Evolutionary conservation across 2,888 invertebrate genomes (phyloP).

Genomic region (Dimorphilus gyrociliatus): DNA sequence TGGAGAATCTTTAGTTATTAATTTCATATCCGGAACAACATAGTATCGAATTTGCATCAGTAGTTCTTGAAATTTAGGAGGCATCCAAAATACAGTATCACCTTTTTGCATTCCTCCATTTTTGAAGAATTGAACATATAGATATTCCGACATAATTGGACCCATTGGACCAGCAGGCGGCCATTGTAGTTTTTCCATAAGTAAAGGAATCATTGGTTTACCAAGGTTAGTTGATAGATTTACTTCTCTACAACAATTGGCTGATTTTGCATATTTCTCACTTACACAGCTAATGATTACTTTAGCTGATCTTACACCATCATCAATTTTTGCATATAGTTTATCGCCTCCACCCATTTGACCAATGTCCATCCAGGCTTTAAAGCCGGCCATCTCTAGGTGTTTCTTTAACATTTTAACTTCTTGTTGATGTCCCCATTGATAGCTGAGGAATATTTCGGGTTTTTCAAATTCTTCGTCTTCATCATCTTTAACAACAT

Average conservation of each 20-base stretch:
- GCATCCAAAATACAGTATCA: constrained; percentile 26
- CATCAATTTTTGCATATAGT: constrained; percentile 29
- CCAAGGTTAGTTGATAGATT: constrained; percentile 23
- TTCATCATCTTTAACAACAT: no score
- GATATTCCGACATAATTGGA: constrained; percentile 31
- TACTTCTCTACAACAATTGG: constrained; percentile 34
- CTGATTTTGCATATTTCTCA: constrained; percentile 28
- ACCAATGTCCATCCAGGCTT: constrained; percentile 34
- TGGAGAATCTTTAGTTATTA: no score
- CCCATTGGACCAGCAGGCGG: constrained; percentile 34
- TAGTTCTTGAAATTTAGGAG: constrained; percentile 26
- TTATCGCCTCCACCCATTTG: constrained; percentile 37
- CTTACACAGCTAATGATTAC: constrained; percentile 25
- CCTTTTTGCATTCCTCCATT: constrained; percentile 15
- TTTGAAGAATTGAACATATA: constrained; percentile 28
- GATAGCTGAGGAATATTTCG: constrained; percentile 24
- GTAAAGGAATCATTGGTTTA: constrained; percentile 29
- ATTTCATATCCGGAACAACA: constrained; percentile 20
- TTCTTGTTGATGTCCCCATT: constrained; percentile 31
- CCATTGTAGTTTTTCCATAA: constrained; percentile 30
- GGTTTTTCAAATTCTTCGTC: no score
- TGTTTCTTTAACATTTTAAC: constrained; percentile 25
- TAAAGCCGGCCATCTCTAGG: constrained; percentile 26
- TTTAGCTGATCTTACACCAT: constrained; percentile 25
- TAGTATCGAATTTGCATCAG: constrained; percentile 26